Evolutionary conservation across 2,797 vertebrate species (phyloP).

Genomic region (Tenualosa thibaudeaui): DNA sequence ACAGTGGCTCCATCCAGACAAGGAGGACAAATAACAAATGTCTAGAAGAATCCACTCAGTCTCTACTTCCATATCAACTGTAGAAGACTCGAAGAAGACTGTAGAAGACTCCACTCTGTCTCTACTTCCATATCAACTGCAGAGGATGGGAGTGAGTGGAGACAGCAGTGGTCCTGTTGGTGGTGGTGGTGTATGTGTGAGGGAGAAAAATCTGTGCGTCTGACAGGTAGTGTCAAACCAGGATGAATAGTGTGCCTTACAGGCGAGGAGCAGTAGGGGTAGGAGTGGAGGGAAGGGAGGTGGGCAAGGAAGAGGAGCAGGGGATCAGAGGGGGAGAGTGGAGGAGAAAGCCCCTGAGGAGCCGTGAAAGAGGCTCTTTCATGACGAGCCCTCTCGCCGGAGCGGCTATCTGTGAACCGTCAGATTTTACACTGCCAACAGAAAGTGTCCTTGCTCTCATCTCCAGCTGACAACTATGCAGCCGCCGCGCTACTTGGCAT

Average conservation of each 20-base stretch:
- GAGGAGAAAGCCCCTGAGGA: constrained; percentile 43
- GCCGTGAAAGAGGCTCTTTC: constrained; percentile 75
- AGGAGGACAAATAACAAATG: neutral
- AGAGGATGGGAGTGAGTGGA: neutral
- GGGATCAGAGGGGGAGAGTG: constrained; percentile 45
- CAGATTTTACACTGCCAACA: constrained; percentile 9
- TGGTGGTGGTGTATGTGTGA: neutral
- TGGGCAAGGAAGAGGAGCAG: neutral
- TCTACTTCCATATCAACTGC: neutral
- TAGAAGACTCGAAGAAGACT: neutral
- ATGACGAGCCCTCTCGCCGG: constrained; percentile 48
- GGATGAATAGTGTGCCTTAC: constrained; percentile 73
- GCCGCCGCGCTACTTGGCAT: neutral
- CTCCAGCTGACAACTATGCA: neutral
- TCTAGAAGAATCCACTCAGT: neutral
- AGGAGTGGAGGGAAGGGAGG: constrained; percentile 32
- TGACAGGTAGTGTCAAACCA: constrained; percentile 62
- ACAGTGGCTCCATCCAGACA: neutral
- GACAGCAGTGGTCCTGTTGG: neutral
- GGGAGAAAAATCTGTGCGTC: constrained; percentile 40
- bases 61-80: neutral
- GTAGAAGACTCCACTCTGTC: neutral
- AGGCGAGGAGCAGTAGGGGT: constrained; percentile 53
- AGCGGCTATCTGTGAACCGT: neutral
- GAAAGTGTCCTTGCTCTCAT: neutral